Evolutionary conservation across 2,113 vertebrate species (phyloP).

Genomic region (Microcebus murinus): DNA sequence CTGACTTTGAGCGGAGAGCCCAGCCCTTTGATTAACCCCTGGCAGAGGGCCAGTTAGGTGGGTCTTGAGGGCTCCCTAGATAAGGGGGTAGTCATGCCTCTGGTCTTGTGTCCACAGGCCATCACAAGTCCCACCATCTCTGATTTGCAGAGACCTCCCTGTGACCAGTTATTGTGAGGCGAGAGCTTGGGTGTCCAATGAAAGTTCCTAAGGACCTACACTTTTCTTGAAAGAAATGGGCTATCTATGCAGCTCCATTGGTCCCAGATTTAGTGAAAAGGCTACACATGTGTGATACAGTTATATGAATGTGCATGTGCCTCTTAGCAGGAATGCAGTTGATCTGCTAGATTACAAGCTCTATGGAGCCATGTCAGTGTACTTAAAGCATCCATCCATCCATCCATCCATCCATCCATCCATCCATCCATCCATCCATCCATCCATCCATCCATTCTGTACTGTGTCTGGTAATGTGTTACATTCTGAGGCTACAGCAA

Average conservation of each 20-base stretch:
- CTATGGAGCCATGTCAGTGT: fast-evolving
- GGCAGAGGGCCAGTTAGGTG: neutral
- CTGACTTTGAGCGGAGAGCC: neutral
- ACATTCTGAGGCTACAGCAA: neutral
- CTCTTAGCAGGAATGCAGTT: neutral
- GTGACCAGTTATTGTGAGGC: neutral
- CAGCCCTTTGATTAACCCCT: neutral
- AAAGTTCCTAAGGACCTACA: neutral
- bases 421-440: neutral
- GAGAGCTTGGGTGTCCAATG: neutral
- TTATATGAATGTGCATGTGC: neutral
- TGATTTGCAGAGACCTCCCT: neutral
- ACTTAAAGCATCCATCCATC: neutral
- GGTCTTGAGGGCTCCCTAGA: neutral
- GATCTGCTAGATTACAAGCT: neutral
- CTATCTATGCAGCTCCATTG: neutral
- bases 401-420: neutral
- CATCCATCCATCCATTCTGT: neutral
- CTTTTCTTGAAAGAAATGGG: constrained; percentile 20
- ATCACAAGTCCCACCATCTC: neutral
- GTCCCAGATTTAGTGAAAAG: neutral
- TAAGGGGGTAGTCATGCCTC: neutral
- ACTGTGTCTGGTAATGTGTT: neutral
- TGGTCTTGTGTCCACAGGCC: neutral
- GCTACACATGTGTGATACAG: neutral